Percentiles rank a stretch among this genome's conserved stretches.
Conservation (phyloP, 2,888 invertebrate species). For the Halocaridina rubra region DNA sequence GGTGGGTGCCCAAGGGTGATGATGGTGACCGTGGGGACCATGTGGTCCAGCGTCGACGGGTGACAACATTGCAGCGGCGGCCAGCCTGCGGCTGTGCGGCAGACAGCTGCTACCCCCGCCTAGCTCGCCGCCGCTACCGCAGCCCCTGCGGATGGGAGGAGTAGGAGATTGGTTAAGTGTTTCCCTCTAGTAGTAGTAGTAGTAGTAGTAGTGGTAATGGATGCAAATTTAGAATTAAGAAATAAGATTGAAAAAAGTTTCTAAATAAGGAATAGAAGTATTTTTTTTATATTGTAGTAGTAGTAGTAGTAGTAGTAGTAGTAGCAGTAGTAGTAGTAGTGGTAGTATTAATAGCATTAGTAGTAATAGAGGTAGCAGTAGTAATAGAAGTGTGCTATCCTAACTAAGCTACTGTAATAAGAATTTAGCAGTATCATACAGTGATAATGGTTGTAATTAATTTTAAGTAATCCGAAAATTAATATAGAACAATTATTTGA, state of each 20-base stretch:
- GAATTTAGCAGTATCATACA: too few relatives aligned
- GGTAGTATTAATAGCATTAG: neutral
- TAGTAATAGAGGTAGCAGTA: neutral
- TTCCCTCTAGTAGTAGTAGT: neutral
- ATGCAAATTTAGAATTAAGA: too few relatives aligned
- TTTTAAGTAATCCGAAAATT: neutral
- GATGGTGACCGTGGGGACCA: slow-evolving; percentile 28
- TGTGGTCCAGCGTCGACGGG: slow-evolving; percentile 43
- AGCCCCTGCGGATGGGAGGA: slow-evolving; percentile 32
- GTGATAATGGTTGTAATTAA: neutral
- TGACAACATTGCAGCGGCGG: slow-evolving; percentile 36
- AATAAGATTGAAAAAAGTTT: too few relatives aligned
- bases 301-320: neutral
- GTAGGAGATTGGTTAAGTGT: neutral
- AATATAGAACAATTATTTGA: too few relatives aligned
- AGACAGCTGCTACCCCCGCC: slow-evolving; percentile 11
- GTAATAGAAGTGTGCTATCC: neutral
- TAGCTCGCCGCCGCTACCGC: slow-evolving; percentile 44
- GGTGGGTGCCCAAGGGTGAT: slow-evolving; percentile 33
- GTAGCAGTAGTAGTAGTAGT: neutral
- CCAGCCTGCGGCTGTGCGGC: slow-evolving; percentile 4
- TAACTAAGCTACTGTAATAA: too few relatives aligned
- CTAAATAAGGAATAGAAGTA: neutral
- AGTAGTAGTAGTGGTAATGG: neutral
- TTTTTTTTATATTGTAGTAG: neutral